Evolutionary conservation across 2,113 vertebrate genomes (phyloP).

Genomic region (Melospiza melodia): DNA sequence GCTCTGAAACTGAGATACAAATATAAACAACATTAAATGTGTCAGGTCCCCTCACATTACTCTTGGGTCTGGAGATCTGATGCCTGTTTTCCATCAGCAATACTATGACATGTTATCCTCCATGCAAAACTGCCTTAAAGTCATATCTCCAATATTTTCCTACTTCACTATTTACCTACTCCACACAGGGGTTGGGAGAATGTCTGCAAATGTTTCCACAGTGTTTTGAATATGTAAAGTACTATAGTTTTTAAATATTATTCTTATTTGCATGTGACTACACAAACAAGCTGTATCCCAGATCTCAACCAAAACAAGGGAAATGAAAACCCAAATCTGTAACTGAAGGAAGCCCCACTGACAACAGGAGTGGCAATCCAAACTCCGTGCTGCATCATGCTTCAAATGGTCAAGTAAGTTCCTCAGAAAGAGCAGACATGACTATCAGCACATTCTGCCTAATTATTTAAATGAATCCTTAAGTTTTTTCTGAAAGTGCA

Average conservation of each 20-base stretch:
- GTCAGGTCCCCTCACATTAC: background rate
- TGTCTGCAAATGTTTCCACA: background rate
- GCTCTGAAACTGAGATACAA: background rate
- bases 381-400: background rate
- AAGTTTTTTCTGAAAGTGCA: background rate
- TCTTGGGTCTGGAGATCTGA: background rate
- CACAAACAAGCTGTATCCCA: background rate
- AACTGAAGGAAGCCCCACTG: background rate
- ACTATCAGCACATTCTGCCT: background rate
- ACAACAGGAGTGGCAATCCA: background rate
- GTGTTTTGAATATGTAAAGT: conserved; percentile 12
- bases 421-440: background rate
- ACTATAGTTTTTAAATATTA: conserved; percentile 9
- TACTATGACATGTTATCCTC: background rate
- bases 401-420: background rate
- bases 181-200: background rate
- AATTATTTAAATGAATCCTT: background rate
- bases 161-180: background rate
- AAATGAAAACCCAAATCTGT: background rate
- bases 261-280: background rate
- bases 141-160: background rate
- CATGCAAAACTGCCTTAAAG: background rate
- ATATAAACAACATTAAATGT: background rate
- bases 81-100: background rate
- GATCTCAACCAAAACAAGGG: background rate